These are phyloP conservation scores for Scaptomyza graminum DNA, from an alignment of 1,140 invertebrate genomes.

Conservation along the genomic window DNA sequence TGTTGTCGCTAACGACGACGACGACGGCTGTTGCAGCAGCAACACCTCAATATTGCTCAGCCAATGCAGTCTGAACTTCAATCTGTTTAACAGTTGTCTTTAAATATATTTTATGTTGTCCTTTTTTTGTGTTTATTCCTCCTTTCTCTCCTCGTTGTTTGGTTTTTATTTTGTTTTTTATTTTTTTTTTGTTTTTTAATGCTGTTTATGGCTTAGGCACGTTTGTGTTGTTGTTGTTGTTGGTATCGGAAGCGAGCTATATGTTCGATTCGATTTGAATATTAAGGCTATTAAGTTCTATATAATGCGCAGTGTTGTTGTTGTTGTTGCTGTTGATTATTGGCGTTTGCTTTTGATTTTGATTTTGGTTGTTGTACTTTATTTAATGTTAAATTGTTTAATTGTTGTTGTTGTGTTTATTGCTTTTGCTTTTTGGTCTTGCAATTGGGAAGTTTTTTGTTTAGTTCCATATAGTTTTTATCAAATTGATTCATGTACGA, in stretches of 20 bases:
- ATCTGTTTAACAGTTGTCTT: conserved; percentile 2
- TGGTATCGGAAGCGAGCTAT: conserved; percentile 42
- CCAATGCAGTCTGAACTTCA: conserved; percentile 39
- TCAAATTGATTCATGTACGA: too few relatives aligned
- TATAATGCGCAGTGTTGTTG: too few relatives aligned
- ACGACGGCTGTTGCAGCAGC: conserved; percentile 36
- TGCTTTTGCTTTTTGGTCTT: conserved; percentile 20
- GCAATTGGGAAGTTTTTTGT: conserved; percentile 5
- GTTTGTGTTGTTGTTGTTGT: conserved; percentile 46
- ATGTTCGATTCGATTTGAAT: conserved; percentile 30
- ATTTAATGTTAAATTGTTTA: background rate
- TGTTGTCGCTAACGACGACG: too few relatives aligned
- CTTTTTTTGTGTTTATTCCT: background rate
- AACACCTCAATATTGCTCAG: conserved; percentile 48
- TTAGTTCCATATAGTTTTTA: conserved; percentile 1
- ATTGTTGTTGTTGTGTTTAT: conserved; percentile 9
- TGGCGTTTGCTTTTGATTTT: conserved; percentile 19
- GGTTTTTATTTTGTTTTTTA: background rate
- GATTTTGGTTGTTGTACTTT: conserved; percentile 22
- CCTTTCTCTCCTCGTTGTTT: background rate
- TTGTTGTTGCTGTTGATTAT: conserved; percentile 32
- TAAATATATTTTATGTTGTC: background rate
- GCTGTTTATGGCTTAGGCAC: conserved; percentile 54
- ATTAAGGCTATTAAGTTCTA: conserved; percentile 27
- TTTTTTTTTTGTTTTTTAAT: conserved; percentile 11